Percentiles rank a stretch among this genome's conserved stretches.
phyloP scores from a whole-genome alignment of 2,113 vertebrate genomes.

The Colaptes auratus region DNA sequence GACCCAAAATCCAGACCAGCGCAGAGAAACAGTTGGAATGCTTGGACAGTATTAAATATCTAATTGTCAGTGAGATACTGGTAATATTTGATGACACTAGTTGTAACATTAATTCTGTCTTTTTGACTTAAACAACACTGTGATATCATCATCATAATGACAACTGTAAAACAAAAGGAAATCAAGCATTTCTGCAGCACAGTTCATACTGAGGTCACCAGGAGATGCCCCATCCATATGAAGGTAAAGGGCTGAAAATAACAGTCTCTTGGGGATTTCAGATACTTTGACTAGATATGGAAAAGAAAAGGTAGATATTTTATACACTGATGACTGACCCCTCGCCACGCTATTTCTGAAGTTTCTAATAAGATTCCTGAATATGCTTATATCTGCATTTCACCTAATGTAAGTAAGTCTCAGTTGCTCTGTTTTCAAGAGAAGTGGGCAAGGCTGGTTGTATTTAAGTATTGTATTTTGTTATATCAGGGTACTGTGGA shows the following conservation, averaged over 20 bases:
- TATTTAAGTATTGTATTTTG: conserved; percentile 43
- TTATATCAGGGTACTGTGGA: conserved; percentile 19
- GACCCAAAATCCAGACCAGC: background rate
- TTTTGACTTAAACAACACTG: conserved; percentile 38
- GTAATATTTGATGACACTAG: conserved; percentile 62
- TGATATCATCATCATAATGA: conserved; percentile 46
- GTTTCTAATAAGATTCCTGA: conserved; percentile 42
- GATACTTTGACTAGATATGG: background rate
- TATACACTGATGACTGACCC: background rate
- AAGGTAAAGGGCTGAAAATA: background rate
- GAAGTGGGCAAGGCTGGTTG: background rate
- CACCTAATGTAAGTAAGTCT: conserved; percentile 26
- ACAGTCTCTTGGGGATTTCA: background rate
- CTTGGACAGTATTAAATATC: conserved; percentile 25
- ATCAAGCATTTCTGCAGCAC: background rate
- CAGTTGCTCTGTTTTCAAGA: conserved; percentile 17
- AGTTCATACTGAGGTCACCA: conserved; percentile 57
- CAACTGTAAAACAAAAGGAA: conserved; percentile 36
- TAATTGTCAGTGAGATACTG: conserved; percentile 21
- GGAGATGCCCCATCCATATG: background rate
- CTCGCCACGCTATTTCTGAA: background rate
- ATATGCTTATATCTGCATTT: conserved; percentile 48
- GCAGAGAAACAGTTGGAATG: background rate
- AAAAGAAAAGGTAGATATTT: conserved; percentile 38
- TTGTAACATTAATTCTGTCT: conserved; percentile 6